Conservation (phyloP, 2,113 vertebrate genomes). For the Pelusios castaneus region DNA sequence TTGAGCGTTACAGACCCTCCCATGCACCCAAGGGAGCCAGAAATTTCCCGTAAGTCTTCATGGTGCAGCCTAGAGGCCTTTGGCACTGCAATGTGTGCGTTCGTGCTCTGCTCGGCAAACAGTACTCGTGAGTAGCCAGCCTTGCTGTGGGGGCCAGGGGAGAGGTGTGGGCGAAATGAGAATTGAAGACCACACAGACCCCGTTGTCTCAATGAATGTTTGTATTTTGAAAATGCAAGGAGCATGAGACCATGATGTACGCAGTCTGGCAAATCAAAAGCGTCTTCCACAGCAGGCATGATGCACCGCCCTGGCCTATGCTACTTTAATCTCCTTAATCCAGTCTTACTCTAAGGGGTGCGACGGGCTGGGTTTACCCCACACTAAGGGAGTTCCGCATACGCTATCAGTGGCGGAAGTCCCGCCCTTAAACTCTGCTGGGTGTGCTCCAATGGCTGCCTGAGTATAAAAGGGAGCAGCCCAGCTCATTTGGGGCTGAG, state of each 20-base stretch:
- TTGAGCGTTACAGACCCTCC: not conserved
- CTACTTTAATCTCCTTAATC: not conserved
- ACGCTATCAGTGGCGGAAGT: too few relatives aligned
- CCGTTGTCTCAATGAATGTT: not conserved
- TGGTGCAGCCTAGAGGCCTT: too few relatives aligned
- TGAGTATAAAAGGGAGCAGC: too few relatives aligned
- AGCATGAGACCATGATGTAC: not conserved
- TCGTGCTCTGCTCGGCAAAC: not conserved
- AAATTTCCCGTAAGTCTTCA: not conserved
- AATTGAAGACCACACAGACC: not conserved
- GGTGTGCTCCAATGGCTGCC: too few relatives aligned
- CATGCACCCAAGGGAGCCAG: not conserved
- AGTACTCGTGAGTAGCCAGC: not conserved
- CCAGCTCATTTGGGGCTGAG: too few relatives aligned
- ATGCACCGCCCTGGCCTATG: not conserved
- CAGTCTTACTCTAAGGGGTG: too few relatives aligned
- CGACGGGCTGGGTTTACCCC: too few relatives aligned
- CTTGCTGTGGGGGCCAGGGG: not conserved
- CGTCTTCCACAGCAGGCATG: not conserved
- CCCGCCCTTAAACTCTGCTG: too few relatives aligned
- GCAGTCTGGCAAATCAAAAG: not conserved
- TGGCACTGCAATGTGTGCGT: not conserved
- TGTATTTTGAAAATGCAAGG: not conserved
- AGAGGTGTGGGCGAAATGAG: too few relatives aligned
- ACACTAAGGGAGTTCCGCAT: too few relatives aligned